Percentiles rank a stretch among this genome's conserved stretches.
phyloP scores from a whole-genome alignment of 2,888 invertebrate species.

The Hartigia nigra region DNA sequence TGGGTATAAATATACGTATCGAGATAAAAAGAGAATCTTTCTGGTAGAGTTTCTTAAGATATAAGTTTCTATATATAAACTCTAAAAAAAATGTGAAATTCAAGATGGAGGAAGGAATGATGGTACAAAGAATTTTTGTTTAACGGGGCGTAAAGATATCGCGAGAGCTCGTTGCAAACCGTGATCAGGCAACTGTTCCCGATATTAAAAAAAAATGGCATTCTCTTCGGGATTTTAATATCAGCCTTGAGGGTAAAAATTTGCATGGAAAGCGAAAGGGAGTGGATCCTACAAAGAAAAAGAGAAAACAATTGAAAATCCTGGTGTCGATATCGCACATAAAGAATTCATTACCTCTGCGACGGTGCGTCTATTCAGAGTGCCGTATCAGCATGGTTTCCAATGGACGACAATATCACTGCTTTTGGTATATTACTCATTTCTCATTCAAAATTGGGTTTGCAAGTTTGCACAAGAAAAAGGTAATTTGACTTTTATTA shows the following conservation, averaged over 20 bases:
- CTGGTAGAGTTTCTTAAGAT: not conserved
- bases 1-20: not conserved
- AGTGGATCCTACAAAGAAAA: conserved; percentile 1
- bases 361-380: not conserved
- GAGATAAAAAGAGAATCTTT: not conserved
- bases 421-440: not conserved
- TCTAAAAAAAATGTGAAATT: not conserved
- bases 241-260: conserved; percentile 34
- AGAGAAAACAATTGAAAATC: conserved; percentile 13
- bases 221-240: conserved; percentile 48
- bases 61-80: too few species aligned
- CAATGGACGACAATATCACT: not conserved
- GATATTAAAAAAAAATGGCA: conserved; percentile 58
- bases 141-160: conserved; percentile 1
- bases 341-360: conserved; percentile 6
- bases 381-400: not conserved
- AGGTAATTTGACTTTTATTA: not conserved
- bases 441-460: not conserved
- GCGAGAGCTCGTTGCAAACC: conserved; percentile 16
- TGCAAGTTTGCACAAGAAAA: not conserved
- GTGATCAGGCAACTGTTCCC: conserved; percentile 55
- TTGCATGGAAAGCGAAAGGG: conserved; percentile 13
- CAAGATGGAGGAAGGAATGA: not conserved
- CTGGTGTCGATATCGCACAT: conserved; percentile 7
- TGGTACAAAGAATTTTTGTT: not conserved